Evolutionary conservation across 2,113 vertebrate species (phyloP).

Genomic region (Gasterosteus aculeatus): DNA sequence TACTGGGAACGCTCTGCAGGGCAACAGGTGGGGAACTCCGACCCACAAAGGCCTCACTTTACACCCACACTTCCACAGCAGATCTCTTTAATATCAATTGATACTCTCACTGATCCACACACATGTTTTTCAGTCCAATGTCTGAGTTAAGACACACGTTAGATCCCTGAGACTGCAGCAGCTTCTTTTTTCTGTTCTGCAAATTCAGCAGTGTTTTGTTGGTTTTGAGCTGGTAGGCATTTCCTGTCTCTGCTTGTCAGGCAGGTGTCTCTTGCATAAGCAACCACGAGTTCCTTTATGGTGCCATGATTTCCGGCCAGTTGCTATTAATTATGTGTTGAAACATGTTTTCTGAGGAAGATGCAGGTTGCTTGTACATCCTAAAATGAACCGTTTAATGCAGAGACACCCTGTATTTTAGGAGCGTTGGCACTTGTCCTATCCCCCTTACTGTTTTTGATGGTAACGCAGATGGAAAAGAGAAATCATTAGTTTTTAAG

Average conservation of each 20-base stretch:
- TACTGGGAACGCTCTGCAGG: constrained; percentile 62
- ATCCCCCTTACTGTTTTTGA: no score
- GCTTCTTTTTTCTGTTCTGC: neutral
- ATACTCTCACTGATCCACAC: neutral
- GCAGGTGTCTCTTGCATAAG: neutral
- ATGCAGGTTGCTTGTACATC: no score
- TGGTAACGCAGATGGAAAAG: no score
- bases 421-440: no score
- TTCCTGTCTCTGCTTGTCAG: constrained; percentile 21
- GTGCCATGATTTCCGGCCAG: neutral
- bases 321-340: neutral
- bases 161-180: neutral
- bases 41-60: neutral
- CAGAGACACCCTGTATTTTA: no score
- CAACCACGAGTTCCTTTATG: neutral
- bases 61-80: neutral
- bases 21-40: constrained; percentile 40
- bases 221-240: neutral
- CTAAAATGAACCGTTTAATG: no score
- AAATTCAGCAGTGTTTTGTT: neutral
- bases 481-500: no score
- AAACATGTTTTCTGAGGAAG: no score
- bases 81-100: neutral
- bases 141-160: neutral
- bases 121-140: neutral